Percentiles rank a stretch among this genome's conserved stretches.
Conservation (phyloP, 2,113 vertebrate species). For the Limanda limanda region DNA sequence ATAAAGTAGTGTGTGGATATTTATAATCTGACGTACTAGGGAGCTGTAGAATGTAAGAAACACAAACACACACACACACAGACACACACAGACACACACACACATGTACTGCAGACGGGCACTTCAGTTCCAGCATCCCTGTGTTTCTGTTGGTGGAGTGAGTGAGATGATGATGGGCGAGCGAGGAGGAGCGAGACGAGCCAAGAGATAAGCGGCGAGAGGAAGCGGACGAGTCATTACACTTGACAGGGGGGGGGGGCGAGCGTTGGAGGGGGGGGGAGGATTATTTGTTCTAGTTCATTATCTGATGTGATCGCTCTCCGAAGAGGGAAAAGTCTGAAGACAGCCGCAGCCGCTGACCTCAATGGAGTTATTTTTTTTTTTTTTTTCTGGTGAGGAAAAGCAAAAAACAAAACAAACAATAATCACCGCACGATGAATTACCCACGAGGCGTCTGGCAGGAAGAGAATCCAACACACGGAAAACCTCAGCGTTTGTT, state of each 20-base stretch:
- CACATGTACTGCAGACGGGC: neutral
- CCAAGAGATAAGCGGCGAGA: neutral
- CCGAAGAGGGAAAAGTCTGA: constrained; percentile 17
- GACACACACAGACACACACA: no score
- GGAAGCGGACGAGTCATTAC: constrained; percentile 34
- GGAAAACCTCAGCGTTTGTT: neutral
- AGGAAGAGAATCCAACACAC: neutral
- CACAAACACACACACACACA: constrained; percentile 17
- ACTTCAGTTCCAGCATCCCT: neutral
- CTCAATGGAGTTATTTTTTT: constrained; percentile 9
- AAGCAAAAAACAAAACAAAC: constrained; percentile 39
- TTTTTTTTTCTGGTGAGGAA: neutral
- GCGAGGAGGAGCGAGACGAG: constrained; percentile 2
- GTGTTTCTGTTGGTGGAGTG: constrained; percentile 16
- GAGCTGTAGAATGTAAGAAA: constrained; percentile 20
- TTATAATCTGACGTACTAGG: constrained; percentile 40
- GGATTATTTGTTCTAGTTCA: constrained; percentile 52
- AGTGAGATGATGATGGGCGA: neutral
- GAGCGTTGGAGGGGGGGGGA: neutral
- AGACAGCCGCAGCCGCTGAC: constrained; percentile 28
- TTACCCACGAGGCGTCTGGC: neutral
- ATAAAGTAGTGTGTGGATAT: constrained; percentile 49
- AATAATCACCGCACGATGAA: constrained; percentile 26
- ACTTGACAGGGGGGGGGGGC: no score
- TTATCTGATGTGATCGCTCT: constrained; percentile 51